Evolutionary conservation across 2,888 invertebrate genomes (phyloP).

Genomic region (Geophilus truncorum): DNA sequence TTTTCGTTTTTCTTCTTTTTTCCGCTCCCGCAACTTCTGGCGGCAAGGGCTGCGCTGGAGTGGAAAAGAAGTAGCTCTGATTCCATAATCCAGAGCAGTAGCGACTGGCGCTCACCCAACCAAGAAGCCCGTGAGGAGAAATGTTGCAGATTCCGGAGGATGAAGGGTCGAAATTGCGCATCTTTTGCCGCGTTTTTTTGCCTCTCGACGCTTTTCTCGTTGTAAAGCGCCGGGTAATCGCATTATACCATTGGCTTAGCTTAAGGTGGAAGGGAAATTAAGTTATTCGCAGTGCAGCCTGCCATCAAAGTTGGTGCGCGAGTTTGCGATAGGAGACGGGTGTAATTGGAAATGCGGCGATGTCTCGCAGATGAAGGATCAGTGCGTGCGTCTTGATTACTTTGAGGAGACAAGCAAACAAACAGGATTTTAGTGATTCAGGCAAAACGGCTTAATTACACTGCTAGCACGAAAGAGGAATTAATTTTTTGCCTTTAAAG

Average conservation of each 20-base stretch:
- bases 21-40: neutral
- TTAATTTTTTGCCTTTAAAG: neutral
- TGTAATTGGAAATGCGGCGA: neutral
- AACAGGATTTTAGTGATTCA: constrained; percentile 10
- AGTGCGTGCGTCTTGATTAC: constrained; percentile 1
- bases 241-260: neutral
- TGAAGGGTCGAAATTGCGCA: neutral
- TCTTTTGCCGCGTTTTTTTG: neutral
- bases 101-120: neutral
- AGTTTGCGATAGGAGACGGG: neutral
- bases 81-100: neutral
- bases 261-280: neutral
- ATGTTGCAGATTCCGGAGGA: neutral
- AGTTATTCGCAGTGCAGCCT: neutral
- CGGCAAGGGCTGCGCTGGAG: neutral
- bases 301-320: neutral
- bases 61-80: neutral
- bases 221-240: neutral
- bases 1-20: neutral
- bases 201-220: neutral
- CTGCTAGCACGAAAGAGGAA: neutral
- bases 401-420: constrained; percentile 11
- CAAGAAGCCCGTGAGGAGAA: neutral
- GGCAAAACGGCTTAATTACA: neutral
- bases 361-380: neutral